phyloP scores from a whole-genome alignment of 2,888 invertebrate species.

The Shargacucullia verbasci region DNA sequence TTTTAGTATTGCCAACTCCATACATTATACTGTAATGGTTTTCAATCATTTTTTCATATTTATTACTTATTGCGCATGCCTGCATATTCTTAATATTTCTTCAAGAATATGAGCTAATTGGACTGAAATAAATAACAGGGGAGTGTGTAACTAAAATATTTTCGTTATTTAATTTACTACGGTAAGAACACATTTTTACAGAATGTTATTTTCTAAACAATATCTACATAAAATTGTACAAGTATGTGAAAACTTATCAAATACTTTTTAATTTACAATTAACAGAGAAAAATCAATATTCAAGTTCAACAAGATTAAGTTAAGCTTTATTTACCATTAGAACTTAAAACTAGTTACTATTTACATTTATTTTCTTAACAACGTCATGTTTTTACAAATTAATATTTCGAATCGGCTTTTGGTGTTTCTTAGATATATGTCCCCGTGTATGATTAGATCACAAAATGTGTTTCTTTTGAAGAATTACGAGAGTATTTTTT shows the following conservation, averaged over 20 bases:
- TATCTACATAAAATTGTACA: conserved; percentile 89
- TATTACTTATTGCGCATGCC: conserved; percentile 12
- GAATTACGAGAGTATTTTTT: too few relatives aligned
- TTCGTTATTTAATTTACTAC: conserved; percentile 90
- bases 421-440: conserved; percentile 55
- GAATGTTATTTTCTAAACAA: conserved; percentile 88
- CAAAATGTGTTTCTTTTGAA: too few relatives aligned
- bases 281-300: conserved; percentile 86
- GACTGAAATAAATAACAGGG: conserved; percentile 75
- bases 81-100: conserved; percentile 5
- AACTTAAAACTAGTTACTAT: conserved; percentile 79
- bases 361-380: conserved; percentile 80
- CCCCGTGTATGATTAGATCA: too few relatives aligned
- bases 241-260: conserved; percentile 86
- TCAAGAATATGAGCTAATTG: conserved; percentile 11
- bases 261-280: conserved; percentile 86
- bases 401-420: conserved; percentile 69
- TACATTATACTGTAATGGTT: conserved; percentile 9
- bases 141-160: conserved; percentile 88
- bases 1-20: conserved; percentile 3
- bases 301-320: conserved; percentile 88
- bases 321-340: conserved; percentile 78
- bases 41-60: conserved; percentile 12
- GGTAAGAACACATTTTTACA: conserved; percentile 90
- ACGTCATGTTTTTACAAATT: conserved; percentile 79